These are phyloP conservation scores for Drosophila chauvacae DNA, from an alignment of 1,140 invertebrate species.

Conservation along the genomic window DNA sequence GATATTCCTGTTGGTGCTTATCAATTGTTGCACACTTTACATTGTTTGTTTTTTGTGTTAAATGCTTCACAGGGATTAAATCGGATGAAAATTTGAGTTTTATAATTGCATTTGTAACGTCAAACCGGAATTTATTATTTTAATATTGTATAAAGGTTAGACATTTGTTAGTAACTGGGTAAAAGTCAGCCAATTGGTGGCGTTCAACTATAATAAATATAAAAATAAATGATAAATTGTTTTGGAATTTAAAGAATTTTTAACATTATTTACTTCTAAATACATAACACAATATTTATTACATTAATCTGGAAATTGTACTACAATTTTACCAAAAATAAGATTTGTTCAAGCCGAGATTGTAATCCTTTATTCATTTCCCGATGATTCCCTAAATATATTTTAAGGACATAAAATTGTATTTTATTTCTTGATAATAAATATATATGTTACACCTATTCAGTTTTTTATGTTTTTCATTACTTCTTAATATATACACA, in stretches of 20 bases:
- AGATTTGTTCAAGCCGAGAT: too few species aligned
- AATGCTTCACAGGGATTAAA: conserved; percentile 21
- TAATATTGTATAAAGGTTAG: neutral
- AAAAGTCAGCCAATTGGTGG: neutral
- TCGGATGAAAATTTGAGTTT: conserved; percentile 1
- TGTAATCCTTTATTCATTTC: too few species aligned
- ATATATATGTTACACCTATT: too few species aligned
- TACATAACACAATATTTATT: too few species aligned
- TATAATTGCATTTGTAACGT: conserved; percentile 7
- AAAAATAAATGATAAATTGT: neutral
- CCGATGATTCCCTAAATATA: too few species aligned
- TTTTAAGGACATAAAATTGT: neutral
- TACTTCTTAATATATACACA: too few species aligned
- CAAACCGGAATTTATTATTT: neutral
- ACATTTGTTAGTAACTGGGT: neutral
- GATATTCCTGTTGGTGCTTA: conserved; percentile 10
- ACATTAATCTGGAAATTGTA: too few species aligned
- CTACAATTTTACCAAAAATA: too few species aligned
- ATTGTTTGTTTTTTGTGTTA: conserved; percentile 14
- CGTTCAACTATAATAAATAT: too few species aligned
- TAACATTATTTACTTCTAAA: too few species aligned
- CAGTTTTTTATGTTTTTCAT: too few species aligned
- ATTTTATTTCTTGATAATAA: neutral
- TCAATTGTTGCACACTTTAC: conserved; percentile 33
- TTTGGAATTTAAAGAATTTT: too few species aligned